Conservation (phyloP, 2,113 vertebrate genomes). For the Tinamus guttatus region DNA sequence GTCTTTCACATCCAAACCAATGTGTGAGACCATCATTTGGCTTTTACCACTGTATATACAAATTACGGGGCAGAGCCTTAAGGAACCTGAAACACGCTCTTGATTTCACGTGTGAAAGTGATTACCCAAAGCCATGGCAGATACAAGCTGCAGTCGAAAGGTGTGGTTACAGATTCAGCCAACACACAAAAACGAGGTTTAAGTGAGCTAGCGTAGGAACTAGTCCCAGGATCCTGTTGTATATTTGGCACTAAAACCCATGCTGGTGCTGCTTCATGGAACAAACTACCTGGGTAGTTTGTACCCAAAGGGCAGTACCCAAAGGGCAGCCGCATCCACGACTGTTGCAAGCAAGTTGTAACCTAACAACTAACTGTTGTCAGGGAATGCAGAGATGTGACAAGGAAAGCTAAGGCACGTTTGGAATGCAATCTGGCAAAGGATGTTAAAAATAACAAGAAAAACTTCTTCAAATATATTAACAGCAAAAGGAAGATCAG, state of each 20-base stretch:
- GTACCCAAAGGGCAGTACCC: too few relatives aligned
- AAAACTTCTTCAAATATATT: too few relatives aligned
- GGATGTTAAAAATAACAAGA: too few relatives aligned
- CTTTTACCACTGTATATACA: background rate
- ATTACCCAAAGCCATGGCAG: background rate
- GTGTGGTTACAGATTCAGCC: background rate
- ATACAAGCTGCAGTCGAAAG: background rate
- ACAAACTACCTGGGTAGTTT: background rate
- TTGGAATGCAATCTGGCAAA: too few relatives aligned
- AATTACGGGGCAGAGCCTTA: background rate
- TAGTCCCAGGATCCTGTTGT: background rate
- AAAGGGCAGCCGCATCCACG: accelerated
- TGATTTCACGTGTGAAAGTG: background rate
- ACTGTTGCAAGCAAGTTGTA: background rate
- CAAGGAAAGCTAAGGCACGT: too few relatives aligned
- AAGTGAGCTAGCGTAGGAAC: background rate
- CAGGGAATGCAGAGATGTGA: too few relatives aligned
- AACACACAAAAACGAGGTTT: background rate
- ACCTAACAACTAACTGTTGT: too few relatives aligned
- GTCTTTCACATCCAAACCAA: background rate
- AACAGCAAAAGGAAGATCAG: too few relatives aligned
- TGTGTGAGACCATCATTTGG: background rate
- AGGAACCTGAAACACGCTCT: background rate
- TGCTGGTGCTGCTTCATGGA: background rate
- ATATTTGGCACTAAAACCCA: background rate